Percentiles rank a stretch among this genome's conserved stretches.
Conservation (phyloP, 1,140 invertebrate genomes). For the Lasaia peninsularis region DNA sequence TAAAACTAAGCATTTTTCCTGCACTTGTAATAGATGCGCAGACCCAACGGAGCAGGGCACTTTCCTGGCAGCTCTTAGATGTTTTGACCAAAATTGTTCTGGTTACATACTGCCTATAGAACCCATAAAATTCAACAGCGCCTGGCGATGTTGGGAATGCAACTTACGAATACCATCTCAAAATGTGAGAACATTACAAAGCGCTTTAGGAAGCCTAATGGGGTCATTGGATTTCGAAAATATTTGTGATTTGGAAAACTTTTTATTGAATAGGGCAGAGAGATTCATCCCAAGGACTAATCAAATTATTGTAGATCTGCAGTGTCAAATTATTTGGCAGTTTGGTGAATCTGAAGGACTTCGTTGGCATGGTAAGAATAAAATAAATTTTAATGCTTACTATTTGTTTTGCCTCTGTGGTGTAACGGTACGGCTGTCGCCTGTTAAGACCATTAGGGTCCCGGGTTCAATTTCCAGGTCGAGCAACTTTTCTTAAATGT, state of each 20-base stretch:
- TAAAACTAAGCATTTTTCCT: slow-evolving; percentile 86
- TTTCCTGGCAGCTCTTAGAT: slow-evolving; percentile 72
- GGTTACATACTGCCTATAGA: slow-evolving; percentile 69
- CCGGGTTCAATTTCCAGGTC: no score
- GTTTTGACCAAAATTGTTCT: slow-evolving; percentile 64
- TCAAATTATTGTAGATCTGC: slow-evolving; percentile 76
- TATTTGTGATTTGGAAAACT: slow-evolving; percentile 66
- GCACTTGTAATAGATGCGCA: slow-evolving; percentile 83
- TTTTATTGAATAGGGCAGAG: slow-evolving; percentile 60
- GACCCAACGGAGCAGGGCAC: slow-evolving; percentile 82
- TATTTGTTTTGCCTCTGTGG: no score
- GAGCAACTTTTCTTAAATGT: no score
- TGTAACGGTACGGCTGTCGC: no score
- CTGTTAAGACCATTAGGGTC: no score
- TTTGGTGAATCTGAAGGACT: slow-evolving; percentile 55
- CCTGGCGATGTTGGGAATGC: slow-evolving; percentile 76
- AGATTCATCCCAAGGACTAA: slow-evolving; percentile 73
- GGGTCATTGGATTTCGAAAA: slow-evolving; percentile 61
- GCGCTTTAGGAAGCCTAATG: slow-evolving; percentile 67
- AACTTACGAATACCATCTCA: slow-evolving; percentile 49
- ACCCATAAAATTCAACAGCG: slow-evolving; percentile 51
- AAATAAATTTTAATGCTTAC: not conserved
- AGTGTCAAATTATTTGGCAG: slow-evolving; percentile 64
- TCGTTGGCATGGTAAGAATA: slow-evolving; percentile 60
- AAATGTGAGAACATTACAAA: slow-evolving; percentile 66